Evolutionary conservation across 1,140 invertebrate species (phyloP).

Genomic region (Trialeurodes vaporariorum): DNA sequence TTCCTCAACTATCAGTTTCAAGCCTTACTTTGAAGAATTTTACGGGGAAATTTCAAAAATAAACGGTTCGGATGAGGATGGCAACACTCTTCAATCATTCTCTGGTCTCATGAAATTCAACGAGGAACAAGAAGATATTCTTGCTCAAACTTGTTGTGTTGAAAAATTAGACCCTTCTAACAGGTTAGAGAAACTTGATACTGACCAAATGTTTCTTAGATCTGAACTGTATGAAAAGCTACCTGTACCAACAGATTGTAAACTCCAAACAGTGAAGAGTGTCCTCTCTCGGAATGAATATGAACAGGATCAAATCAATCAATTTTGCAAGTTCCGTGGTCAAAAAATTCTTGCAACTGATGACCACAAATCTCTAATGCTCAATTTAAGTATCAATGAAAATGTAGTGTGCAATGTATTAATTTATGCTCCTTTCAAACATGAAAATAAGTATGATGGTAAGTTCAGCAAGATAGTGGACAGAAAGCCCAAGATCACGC

Average conservation of each 20-base stretch:
- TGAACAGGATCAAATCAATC: not conserved
- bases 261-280: not conserved
- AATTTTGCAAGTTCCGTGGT: not conserved
- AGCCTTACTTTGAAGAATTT: not conserved
- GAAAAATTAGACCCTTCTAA: not conserved
- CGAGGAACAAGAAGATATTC: not conserved
- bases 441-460: not conserved
- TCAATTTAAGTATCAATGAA: not conserved
- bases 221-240: not conserved
- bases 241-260: not conserved
- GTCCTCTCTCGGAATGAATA: not conserved
- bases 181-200: not conserved
- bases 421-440: not conserved
- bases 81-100: not conserved
- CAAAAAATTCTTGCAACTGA: not conserved
- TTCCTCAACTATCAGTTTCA: not conserved
- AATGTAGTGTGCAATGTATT: not conserved
- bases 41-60: not conserved
- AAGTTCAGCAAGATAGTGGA: not conserved
- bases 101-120: not conserved
- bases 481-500: not conserved
- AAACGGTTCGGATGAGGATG: not conserved
- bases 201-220: not conserved
- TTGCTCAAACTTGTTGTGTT: not conserved
- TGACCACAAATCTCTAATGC: not conserved